Evolutionary conservation across 2,113 vertebrate genomes (phyloP), one percentile per base, ranked within the genome.

Genomic region (Heliornis fulica): DNA sequence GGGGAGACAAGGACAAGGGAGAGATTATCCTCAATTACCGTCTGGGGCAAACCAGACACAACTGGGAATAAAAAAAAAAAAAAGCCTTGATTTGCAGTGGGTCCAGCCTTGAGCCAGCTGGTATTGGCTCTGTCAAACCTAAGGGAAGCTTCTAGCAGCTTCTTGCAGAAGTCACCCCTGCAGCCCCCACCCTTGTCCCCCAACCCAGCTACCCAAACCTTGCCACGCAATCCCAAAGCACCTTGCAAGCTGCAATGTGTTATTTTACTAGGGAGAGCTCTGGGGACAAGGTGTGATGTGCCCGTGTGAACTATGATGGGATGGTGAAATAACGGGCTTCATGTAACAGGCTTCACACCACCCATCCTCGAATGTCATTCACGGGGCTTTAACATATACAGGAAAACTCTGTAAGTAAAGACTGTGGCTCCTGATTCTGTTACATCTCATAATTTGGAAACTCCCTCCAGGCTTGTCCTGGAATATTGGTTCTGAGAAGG

Each of bases 221-320:
- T 46, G 45, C 45, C 20, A 46, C 21, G 45, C 45, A 46, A 46
- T 20, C 45, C 45, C 45, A 46, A 46, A 46, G 21, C 45, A 46
- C 45, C 40, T 78, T 41, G 60, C 32, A 36, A 79, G 50, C 50
- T 59, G 50, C 20, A 28, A 9, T 25, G 36, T 20, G 8, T 13
- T 48, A 3, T 76, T 83, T 41, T 56, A 48, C 12, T 25, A 46
- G 10, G 22, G 13, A 23, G 15, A 80, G 21, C 16, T 32, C 32
- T 45, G 28, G 43, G 34, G 66, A 40, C 50, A 36, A 80, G 40
- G 51, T 32, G 23, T 15, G 54, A 34, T 34, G 48, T 48, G 34
- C 31, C 64, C 48, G 41, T 16, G 20, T 38, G 50, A 74, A 4
- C 18, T 59, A 4, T 0, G 0, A 41, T 1, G 7, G 32, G 50